These are phyloP conservation scores for Tillus elongatus DNA, from an alignment of 2,888 invertebrate genomes.

Conservation along the genomic window DNA sequence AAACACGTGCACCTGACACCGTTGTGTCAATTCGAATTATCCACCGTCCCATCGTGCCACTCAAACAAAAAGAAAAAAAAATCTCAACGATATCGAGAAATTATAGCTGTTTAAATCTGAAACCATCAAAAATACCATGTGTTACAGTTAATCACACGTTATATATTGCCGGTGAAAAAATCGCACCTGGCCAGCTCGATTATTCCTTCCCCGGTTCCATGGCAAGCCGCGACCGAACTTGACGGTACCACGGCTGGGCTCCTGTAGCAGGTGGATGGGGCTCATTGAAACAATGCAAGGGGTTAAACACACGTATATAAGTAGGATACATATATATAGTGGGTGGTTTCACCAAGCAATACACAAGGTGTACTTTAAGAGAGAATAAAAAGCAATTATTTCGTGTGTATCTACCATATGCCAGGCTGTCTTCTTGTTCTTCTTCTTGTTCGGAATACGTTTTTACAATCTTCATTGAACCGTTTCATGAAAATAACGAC, in stretches of 20 bases:
- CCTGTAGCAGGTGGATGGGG: background rate
- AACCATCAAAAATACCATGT: slow-evolving; percentile 19
- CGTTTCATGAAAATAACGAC: slow-evolving; percentile 1
- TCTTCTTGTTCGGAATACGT: too few species aligned
- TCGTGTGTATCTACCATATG: slow-evolving; percentile 25
- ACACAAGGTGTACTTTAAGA: slow-evolving; percentile 28
- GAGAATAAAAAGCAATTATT: slow-evolving; percentile 26
- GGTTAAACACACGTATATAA: too few species aligned
- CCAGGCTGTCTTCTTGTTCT: too few species aligned
- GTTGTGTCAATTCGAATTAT: background rate
- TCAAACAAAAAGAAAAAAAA: slow-evolving; percentile 43
- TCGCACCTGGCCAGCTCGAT: slow-evolving; percentile 20
- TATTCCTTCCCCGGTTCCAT: too few species aligned
- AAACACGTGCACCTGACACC: slow-evolving; percentile 4
- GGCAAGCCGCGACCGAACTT: too few species aligned
- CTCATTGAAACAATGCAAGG: background rate
- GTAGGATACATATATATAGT: too few species aligned
- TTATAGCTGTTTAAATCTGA: slow-evolving; percentile 22
- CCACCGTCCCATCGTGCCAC: slow-evolving; percentile 29
- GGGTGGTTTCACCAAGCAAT: background rate
- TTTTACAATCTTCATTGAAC: slow-evolving; percentile 1
- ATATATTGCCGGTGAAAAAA: slow-evolving; percentile 13
- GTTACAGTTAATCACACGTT: slow-evolving; percentile 18
- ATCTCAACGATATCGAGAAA: slow-evolving; percentile 17
- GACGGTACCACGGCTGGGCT: too few species aligned